Evolutionary conservation across 2,888 invertebrate species (phyloP), one percentile per base, ranked within the genome.

Genomic region (Tipula lateralis): DNA sequence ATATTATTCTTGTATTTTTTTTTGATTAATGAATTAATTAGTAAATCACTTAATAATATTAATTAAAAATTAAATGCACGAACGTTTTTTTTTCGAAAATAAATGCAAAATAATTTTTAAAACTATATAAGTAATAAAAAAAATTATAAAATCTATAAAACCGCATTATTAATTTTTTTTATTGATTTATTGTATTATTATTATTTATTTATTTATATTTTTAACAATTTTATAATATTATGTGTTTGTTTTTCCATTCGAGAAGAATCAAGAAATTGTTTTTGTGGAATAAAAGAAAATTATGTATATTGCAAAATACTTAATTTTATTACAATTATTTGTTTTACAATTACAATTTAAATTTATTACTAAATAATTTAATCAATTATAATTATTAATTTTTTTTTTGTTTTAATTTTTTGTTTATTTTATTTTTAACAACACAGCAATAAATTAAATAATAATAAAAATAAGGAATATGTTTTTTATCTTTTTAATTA

Each of bases 281-380:
- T 44, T 66, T 66, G 66, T 66, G 66, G 83, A 83, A 83, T 83
- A 83, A 83, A 83, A 83, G 83, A 83, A 66, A 66, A 83, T 83
- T 83, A 83, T 83, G 83, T 83, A 83, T 83, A 83, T 83, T 83
- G 83, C 83, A 83, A 83, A 83, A 83, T 83, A 83, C 83, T 83
- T 83, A 83, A 83, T 83, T 66, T 83, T 83, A 83, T 83, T 83
- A 83, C 83, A 83, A 34, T 83, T 32, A 83, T 34, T 83, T 83
- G 82, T 82, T 34, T 83, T 83, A 83, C 83, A 83, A 83, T 30
- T 83, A 83, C 83, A 83, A 83, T 83, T 83, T 34, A 34, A 34
- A 30, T 82, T 82, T 82, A 32, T 82, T 30, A 66, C 66, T 82
- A 30, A 82, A 82, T 82, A 30, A 34, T 83, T 83, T 12, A 19